phyloP scores from a whole-genome alignment of 2,113 vertebrate genomes.

The Brachionichthys hirsutus region DNA sequence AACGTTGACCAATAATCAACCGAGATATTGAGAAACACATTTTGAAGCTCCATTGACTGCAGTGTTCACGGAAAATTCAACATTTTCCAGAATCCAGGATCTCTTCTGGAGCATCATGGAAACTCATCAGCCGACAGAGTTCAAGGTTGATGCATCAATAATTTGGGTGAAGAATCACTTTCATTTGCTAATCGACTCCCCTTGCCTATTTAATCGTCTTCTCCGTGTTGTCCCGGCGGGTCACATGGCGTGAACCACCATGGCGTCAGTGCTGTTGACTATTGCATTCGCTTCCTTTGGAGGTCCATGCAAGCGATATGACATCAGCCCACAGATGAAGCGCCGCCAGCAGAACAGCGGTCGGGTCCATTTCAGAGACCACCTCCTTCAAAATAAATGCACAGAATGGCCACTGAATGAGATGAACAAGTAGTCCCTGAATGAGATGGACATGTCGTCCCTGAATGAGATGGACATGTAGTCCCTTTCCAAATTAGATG shows the following conservation, averaged over 20 bases:
- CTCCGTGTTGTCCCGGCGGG: conserved; percentile 17
- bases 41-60: too few species aligned
- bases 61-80: too few species aligned
- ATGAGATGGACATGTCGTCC: too few species aligned
- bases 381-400: conserved; percentile 22
- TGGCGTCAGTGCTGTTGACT: conserved; percentile 24
- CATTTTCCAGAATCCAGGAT: too few species aligned
- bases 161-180: conserved; percentile 53
- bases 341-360: conserved; percentile 16
- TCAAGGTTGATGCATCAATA: neutral
- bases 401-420: neutral
- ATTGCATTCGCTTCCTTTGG: conserved; percentile 61
- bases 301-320: conserved; percentile 71
- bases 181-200: conserved; percentile 36
- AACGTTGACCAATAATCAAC: too few species aligned
- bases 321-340: conserved; percentile 48
- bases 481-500: neutral
- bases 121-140: neutral
- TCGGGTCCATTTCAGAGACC: conserved; percentile 39
- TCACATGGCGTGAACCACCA: conserved; percentile 17
- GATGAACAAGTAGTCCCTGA: too few species aligned
- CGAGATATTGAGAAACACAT: too few species aligned
- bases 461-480: neutral
- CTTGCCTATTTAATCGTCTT: conserved; percentile 32
- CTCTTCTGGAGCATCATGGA: too few species aligned